These are phyloP conservation scores for Stratiomys singularior DNA, from an alignment of 2,888 invertebrate species.

Conservation along the genomic window DNA sequence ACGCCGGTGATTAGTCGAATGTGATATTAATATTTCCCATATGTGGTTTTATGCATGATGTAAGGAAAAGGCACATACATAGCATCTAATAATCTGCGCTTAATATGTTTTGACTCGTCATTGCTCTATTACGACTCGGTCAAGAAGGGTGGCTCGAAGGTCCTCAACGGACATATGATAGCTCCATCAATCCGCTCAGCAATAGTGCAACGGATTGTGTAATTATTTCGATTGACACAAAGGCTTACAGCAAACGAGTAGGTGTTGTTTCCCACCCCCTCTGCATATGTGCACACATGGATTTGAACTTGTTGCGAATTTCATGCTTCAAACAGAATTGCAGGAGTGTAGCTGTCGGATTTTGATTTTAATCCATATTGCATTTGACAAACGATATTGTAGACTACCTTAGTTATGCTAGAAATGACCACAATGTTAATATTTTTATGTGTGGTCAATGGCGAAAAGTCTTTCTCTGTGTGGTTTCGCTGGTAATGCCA, in stretches of 20 bases:
- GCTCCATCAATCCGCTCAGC: constrained; percentile 2
- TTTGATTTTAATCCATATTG: constrained; percentile 24
- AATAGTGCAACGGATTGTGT: constrained; percentile 17
- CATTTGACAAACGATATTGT: constrained; percentile 12
- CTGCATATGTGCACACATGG: background rate
- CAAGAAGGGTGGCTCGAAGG: background rate
- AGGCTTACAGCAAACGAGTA: background rate
- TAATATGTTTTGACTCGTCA: constrained; percentile 31
- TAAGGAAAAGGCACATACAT: background rate
- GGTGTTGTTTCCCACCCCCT: background rate
- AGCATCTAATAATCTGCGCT: constrained; percentile 36
- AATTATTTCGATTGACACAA: constrained; percentile 40
- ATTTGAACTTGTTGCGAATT: background rate
- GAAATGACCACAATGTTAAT: background rate
- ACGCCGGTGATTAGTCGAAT: background rate
- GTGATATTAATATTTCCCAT: background rate
- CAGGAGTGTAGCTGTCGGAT: constrained; percentile 18
- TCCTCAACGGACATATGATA: background rate
- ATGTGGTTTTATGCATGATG: constrained; percentile 28
- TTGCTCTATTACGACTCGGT: constrained; percentile 21
- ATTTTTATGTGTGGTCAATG: background rate
- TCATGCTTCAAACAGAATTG: background rate
- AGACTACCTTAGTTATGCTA: background rate
- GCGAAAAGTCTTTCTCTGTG: background rate
- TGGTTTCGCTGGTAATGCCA: too few species aligned